Evolutionary conservation across 1,140 invertebrate species (phyloP).

Genomic region (Drosophila sp.): DNA sequence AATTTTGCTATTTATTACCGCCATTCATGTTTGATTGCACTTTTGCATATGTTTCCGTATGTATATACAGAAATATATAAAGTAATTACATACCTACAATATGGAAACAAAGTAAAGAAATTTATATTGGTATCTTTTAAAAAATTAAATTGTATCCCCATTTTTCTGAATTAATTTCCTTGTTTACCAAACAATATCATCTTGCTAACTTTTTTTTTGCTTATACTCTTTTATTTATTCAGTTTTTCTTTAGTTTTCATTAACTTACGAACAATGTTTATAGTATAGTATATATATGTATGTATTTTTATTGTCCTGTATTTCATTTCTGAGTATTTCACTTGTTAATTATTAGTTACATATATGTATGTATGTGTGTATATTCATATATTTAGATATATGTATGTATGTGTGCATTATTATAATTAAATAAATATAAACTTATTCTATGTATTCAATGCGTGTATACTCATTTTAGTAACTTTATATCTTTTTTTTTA

Average conservation of each 20-base stretch:
- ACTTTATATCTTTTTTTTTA: not conserved
- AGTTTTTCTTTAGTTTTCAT: slow-evolving; percentile 32
- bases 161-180: no score
- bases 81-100: not conserved
- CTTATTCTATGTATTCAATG: slow-evolving; percentile 10
- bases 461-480: slow-evolving; percentile 14
- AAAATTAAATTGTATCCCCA: no score
- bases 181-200: no score
- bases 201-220: not conserved
- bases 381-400: slow-evolving; percentile 23
- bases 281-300: slow-evolving; percentile 45
- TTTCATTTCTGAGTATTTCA: slow-evolving; percentile 66
- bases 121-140: no score
- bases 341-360: slow-evolving; percentile 41
- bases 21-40: slow-evolving; percentile 10
- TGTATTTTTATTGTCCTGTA: slow-evolving; percentile 66
- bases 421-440: slow-evolving; percentile 21
- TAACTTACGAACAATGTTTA: slow-evolving; percentile 55
- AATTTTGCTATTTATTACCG: slow-evolving; percentile 27
- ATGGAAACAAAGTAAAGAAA: not conserved
- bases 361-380: slow-evolving; percentile 30
- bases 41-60: slow-evolving; percentile 19
- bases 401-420: slow-evolving; percentile 18
- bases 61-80: not conserved
- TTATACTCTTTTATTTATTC: slow-evolving; percentile 19